Percentiles rank a stretch among this genome's conserved stretches.
These are phyloP conservation scores for Leucophora obtusa DNA, from an alignment of 2,888 invertebrate genomes.

Conservation along the genomic window DNA sequence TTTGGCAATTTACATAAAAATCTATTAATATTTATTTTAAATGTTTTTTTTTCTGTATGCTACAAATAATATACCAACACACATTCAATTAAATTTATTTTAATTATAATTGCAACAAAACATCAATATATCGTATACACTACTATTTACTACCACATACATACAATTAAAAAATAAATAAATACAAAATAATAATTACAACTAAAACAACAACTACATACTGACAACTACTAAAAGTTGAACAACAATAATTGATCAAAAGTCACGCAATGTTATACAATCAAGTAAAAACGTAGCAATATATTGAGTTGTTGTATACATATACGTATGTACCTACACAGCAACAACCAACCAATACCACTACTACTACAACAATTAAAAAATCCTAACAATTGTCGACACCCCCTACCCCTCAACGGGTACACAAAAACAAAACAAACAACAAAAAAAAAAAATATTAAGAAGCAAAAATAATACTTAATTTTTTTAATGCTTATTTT, in stretches of 20 bases:
- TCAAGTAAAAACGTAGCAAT: conserved; percentile 33
- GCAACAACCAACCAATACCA: conserved; percentile 11
- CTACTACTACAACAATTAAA: conserved; percentile 39
- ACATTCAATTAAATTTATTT: conserved; percentile 58
- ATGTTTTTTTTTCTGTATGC: neutral
- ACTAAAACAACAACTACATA: conserved; percentile 48
- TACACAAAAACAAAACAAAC: neutral
- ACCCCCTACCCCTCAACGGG: conserved; percentile 54
- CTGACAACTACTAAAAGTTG: conserved; percentile 50
- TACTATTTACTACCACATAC: conserved; percentile 5
- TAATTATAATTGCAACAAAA: conserved; percentile 53
- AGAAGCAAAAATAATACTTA: conserved; percentile 21
- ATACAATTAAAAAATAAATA: conserved; percentile 10
- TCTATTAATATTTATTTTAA: conserved; percentile 19
- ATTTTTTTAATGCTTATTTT: conserved; percentile 20
- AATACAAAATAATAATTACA: conserved; percentile 54
- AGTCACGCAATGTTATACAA: conserved; percentile 62
- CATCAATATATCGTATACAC: conserved; percentile 9
- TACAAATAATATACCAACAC: conserved; percentile 32
- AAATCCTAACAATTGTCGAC: conserved; percentile 62
- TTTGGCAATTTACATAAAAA: conserved; percentile 1
- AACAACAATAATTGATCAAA: conserved; percentile 64
- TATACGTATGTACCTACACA: conserved; percentile 29
- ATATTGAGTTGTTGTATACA: conserved; percentile 30
- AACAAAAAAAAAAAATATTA: neutral